Evolutionary conservation across 2,113 vertebrate genomes (phyloP), one percentile per base, ranked within the genome.

Genomic region (Reinhardtius hippoglossoides): DNA sequence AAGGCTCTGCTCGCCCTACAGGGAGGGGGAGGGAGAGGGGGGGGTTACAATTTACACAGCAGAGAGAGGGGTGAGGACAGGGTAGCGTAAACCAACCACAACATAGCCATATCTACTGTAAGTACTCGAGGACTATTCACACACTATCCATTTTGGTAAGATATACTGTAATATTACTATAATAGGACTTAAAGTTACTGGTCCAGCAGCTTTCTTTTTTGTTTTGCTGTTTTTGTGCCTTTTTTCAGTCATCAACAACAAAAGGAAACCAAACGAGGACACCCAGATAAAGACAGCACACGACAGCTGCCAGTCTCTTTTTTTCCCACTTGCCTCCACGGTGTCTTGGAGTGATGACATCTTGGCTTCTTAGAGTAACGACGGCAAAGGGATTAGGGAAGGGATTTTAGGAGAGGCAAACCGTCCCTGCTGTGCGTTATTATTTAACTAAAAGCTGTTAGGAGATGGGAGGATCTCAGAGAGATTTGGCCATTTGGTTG

Each of bases 21-120:
- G 90, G 87, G 91, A 89, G 90, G 77, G 85, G 91, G 87, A 88
- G 88, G 59, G 77, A 8, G 3, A 1, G 80, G 31, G 83, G 37
- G 13, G 59, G 24, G 89, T 92, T 92, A 95, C 93, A 93, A 50
- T 74, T 79, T 61, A 87, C 74, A 81, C 57, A 55, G 71, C 24
- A 71, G 70, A 78, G 73, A 68, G 55, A 31, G 26, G 26, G 64
- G 63, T 2, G 63, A 16, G 71, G 74, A 31, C 13, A 42, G 63
- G 58, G 60, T 31, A 61, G 76, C 75, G 55, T 62, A 71, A 64
- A 86, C 78, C 77, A 83, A 87, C 76, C 93, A 96, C 95, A 94
- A 95, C 92, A 96, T 95, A 96, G 89, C 94, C 97, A 95, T 93
- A 92, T 95, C 95, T 96, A 92, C 76, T 76, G 81, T 67, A 91